These are phyloP conservation scores for Conomelus anceps DNA, from an alignment of 2,888 invertebrate species.

Conservation along the genomic window DNA sequence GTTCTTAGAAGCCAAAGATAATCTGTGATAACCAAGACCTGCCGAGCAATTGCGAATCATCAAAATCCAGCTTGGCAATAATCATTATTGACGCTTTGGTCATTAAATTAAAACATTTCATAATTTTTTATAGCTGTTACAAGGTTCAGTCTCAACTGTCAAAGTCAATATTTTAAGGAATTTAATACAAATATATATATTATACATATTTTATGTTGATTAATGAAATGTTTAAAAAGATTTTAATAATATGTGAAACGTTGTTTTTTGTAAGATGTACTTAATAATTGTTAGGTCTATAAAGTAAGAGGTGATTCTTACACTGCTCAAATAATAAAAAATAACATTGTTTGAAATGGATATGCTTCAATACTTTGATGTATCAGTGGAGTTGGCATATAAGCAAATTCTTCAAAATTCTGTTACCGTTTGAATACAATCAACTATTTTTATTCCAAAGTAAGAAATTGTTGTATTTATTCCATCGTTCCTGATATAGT, in stretches of 20 bases:
- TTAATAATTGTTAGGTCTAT: not conserved
- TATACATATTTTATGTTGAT: not conserved
- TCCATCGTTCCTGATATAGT: no score
- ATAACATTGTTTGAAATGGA: not conserved
- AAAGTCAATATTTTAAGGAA: not conserved
- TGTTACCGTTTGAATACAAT: not conserved
- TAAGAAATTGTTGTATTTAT: not conserved
- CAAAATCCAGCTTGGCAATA: not conserved
- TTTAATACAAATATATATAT: not conserved
- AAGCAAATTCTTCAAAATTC: not conserved
- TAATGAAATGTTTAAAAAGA: not conserved
- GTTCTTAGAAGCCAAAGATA: not conserved
- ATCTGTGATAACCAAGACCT: not conserved
- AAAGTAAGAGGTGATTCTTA: not conserved
- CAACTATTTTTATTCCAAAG: not conserved
- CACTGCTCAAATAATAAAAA: not conserved
- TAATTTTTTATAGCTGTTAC: not conserved
- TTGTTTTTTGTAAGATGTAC: not conserved
- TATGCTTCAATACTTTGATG: not conserved
- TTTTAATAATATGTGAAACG: not conserved
- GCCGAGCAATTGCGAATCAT: not conserved
- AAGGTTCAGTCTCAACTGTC: not conserved
- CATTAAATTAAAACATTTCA: not conserved
- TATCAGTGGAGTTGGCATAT: not conserved
- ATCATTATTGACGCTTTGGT: not conserved